Evolutionary conservation across 2,797 vertebrate genomes (phyloP).

Genomic region (Oreochromis mossambicus): DNA sequence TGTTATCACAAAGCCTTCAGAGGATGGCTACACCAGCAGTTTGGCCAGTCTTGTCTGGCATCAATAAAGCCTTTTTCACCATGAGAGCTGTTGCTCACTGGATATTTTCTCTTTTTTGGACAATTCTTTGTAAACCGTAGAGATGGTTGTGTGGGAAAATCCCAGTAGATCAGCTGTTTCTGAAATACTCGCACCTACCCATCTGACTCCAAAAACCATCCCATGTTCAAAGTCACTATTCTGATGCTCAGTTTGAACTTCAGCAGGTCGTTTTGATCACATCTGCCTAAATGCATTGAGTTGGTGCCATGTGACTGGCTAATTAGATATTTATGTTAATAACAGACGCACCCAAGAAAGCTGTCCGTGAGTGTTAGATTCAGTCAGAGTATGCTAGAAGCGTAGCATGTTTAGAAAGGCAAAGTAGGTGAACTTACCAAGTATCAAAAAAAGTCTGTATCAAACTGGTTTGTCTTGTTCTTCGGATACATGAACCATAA

Average conservation of each 20-base stretch:
- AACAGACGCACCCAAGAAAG: background rate
- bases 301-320: background rate
- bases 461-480: background rate
- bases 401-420: background rate
- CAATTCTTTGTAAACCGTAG: background rate
- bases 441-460: background rate
- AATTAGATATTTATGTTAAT: background rate
- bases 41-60: background rate
- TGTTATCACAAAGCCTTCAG: background rate
- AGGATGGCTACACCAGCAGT: background rate
- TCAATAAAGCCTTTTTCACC: background rate
- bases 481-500: background rate
- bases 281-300: background rate
- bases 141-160: background rate
- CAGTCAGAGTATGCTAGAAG: background rate
- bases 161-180: background rate
- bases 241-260: background rate
- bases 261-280: background rate
- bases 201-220: background rate
- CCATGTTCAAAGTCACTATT: background rate
- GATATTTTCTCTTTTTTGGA: background rate
- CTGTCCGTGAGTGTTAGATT: background rate
- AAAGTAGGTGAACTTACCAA: fast-evolving
- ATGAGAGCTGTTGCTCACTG: background rate
- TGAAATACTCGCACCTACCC: background rate